Percentiles rank a stretch among this genome's conserved stretches.
These are phyloP conservation scores for Agelas oroides DNA, from an alignment of 37 sponge, comb jelly and placozoan genomes.

Conservation along the genomic window DNA sequence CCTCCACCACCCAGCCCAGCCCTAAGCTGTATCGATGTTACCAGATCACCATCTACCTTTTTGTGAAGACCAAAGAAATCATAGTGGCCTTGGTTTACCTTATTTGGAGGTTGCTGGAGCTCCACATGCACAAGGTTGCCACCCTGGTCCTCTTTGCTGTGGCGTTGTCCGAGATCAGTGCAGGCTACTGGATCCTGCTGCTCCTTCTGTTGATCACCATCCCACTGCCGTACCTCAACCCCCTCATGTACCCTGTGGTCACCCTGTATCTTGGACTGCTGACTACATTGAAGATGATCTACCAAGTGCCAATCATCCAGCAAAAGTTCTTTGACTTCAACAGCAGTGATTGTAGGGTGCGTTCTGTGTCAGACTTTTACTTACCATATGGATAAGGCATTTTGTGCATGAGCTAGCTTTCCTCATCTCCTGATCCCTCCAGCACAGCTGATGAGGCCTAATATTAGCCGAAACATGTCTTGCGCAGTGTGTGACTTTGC, in stretches of 20 bases:
- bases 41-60: background rate
- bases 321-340: conserved; percentile 15
- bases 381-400: background rate
- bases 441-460: no score
- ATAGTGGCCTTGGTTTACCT: conserved; percentile 10
- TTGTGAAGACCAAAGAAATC: conserved; percentile 14
- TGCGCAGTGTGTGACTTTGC: no score
- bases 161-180: conserved; percentile 51
- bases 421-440: background rate
- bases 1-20: background rate
- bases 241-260: conserved; percentile 58
- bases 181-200: conserved; percentile 57
- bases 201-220: conserved; percentile 35
- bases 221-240: conserved; percentile 49
- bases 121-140: conserved; percentile 73
- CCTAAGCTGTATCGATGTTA: conserved; percentile 5
- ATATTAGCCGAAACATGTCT: no score
- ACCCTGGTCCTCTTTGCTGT: conserved; percentile 52
- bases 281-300: conserved; percentile 47
- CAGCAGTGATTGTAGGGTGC: background rate
- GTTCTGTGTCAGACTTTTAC: no score
- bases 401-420: background rate
- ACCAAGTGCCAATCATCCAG: conserved; percentile 49
- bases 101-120: conserved; percentile 70
- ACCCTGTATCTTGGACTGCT: conserved; percentile 60